These are phyloP conservation scores for Lonchura striata DNA, from an alignment of 2,113 vertebrate genomes.

Conservation along the genomic window DNA sequence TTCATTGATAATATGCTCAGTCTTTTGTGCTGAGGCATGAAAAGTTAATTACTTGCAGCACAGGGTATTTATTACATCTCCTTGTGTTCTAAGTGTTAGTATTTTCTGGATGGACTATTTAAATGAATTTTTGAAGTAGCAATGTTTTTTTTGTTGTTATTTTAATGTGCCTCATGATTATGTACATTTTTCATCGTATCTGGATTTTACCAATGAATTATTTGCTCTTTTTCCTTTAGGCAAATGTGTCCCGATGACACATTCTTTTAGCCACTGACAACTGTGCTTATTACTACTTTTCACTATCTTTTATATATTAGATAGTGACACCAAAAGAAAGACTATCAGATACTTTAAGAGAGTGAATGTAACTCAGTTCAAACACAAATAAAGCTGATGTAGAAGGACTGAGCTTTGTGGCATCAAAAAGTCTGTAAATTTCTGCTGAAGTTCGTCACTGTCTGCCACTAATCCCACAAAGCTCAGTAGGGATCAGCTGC, in stretches of 20 bases:
- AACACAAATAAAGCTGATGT: not conserved
- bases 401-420: not conserved
- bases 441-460: constrained; percentile 38
- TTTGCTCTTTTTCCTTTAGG: not conserved
- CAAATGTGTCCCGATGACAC: not conserved
- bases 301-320: not conserved
- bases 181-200: not conserved
- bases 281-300: not conserved
- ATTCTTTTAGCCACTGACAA: not conserved
- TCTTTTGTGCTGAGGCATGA: not conserved
- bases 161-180: not conserved
- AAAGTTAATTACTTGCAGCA: not conserved
- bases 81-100: not conserved
- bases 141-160: not conserved
- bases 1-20: not conserved
- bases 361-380: not conserved
- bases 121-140: not conserved
- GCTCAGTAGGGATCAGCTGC: constrained; percentile 42
- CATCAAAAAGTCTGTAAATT: constrained; percentile 20
- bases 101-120: not conserved
- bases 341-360: not conserved
- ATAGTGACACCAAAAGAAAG: not conserved
- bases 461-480: constrained; percentile 47
- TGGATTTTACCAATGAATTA: not conserved
- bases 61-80: not conserved